phyloP scores from a whole-genome alignment of 2,797 vertebrate species.

The Cetoscarus ocellatus region DNA sequence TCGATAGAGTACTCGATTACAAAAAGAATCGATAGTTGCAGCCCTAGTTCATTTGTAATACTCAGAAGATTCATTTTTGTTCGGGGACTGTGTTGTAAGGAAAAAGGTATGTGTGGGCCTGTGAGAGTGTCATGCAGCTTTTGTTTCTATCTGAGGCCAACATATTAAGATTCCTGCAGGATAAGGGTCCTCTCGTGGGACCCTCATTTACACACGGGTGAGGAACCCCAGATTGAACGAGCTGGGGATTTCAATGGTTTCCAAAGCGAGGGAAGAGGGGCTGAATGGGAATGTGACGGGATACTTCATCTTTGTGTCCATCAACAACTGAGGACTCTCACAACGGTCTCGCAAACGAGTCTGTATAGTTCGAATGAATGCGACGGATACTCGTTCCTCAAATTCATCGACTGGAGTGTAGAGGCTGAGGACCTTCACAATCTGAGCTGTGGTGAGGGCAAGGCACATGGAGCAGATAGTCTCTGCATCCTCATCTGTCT shows the following conservation, averaged over 20 bases:
- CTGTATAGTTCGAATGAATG: conserved; percentile 99
- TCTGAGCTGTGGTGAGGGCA: conserved; percentile 95
- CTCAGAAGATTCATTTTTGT: neutral
- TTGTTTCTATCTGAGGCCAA: conserved; percentile 20
- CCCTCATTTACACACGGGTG: conserved; percentile 85
- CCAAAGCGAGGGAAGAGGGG: conserved; percentile 94
- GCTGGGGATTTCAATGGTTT: conserved; percentile 97
- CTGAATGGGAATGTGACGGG: conserved; percentile 98
- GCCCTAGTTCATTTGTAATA: neutral
- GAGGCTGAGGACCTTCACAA: conserved; percentile 97
- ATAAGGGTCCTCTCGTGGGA: neutral
- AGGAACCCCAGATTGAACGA: conserved; percentile 96
- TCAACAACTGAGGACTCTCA: conserved; percentile 94
- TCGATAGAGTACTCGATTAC: no score
- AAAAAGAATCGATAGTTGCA: no score
- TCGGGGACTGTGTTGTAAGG: neutral
- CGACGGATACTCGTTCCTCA: conserved; percentile 95
- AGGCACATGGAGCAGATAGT: conserved; percentile 98
- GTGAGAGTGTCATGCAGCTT: conserved; percentile 23
- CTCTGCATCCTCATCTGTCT: conserved; percentile 96
- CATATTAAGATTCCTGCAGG: neutral
- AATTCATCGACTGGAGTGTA: conserved; percentile 99
- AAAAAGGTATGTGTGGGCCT: conserved; percentile 2
- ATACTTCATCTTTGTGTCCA: conserved; percentile 98
- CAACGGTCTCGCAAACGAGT: conserved; percentile 95